Percentiles rank a stretch among this genome's conserved stretches.
phyloP scores from a whole-genome alignment of 2,113 vertebrate genomes.

The Gobius niger region DNA sequence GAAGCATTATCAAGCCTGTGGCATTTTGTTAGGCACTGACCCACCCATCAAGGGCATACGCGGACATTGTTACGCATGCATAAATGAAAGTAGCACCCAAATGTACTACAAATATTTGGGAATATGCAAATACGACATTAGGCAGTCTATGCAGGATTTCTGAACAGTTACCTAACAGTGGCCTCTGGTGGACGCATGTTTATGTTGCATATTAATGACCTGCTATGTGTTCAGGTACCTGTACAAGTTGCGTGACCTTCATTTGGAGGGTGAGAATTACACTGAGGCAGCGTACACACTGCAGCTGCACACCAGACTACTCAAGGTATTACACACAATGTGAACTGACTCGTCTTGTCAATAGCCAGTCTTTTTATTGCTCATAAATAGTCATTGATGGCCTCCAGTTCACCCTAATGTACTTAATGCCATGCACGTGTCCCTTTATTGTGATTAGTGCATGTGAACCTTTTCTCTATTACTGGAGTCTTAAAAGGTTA shows the following conservation, averaged over 20 bases:
- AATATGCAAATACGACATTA: neutral
- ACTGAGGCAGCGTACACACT: conserved; percentile 95
- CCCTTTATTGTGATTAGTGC: conserved; percentile 5
- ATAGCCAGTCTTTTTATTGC: conserved; percentile 35
- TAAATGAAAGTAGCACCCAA: conserved; percentile 9
- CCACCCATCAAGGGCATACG: conserved; percentile 9
- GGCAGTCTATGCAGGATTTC: conserved; percentile 7
- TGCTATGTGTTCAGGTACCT: conserved; percentile 81
- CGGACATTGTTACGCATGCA: conserved; percentile 3
- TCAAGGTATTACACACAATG: conserved; percentile 81
- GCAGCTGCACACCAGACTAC: conserved; percentile 90
- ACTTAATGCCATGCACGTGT: conserved; percentile 39
- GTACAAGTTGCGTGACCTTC: conserved; percentile 94
- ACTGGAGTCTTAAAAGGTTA: conserved; percentile 30
- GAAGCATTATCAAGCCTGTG: conserved; percentile 18
- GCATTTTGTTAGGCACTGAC: neutral
- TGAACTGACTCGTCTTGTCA: conserved; percentile 8
- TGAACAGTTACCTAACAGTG: conserved; percentile 52
- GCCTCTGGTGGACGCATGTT: conserved; percentile 65
- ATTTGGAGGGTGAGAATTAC: conserved; percentile 94
- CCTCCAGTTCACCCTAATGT: conserved; percentile 51
- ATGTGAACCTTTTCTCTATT: conserved; percentile 51
- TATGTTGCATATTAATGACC: conserved; percentile 19
- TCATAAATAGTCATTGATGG: conserved; percentile 46
- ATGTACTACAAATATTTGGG: conserved; percentile 9